A percentile compares a stretch with the other conserved stretches of the same genome.
Conservation (phyloP, 1,140 invertebrate species). For the Drosophila dunni region DNA sequence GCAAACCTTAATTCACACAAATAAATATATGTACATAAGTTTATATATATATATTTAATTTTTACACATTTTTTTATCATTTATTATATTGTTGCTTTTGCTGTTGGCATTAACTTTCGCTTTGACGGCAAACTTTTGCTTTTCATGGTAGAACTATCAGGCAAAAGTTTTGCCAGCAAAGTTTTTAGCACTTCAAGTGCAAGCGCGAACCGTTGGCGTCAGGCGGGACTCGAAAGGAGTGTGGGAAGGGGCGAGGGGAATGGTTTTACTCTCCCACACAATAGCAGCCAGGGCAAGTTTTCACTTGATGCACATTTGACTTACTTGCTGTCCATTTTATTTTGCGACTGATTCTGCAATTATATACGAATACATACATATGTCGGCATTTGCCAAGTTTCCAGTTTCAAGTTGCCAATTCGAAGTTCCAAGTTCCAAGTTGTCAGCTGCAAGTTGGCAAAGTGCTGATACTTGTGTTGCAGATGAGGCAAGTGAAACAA, state of each 20-base stretch:
- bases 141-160: constrained; percentile 69
- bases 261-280: not conserved
- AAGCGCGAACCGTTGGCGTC: constrained; percentile 28
- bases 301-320: constrained; percentile 68
- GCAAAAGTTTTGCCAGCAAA: constrained; percentile 66
- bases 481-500: constrained; percentile 29
- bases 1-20: constrained; percentile 43
- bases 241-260: not conserved
- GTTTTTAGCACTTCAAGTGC: constrained; percentile 79
- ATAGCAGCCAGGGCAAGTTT: constrained; percentile 61
- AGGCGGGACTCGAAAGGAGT: not conserved
- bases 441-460: not conserved
- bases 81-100: constrained; percentile 26
- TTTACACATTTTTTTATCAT: constrained; percentile 12
- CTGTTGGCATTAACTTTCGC: constrained; percentile 70
- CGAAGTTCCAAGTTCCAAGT: constrained; percentile 7
- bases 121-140: constrained; percentile 78
- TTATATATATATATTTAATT: constrained; percentile 33
- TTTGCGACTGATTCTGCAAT: constrained; percentile 74
- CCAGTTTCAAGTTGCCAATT: constrained; percentile 7
- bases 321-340: constrained; percentile 78
- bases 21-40: constrained; percentile 21
- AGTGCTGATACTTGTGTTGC: constrained; percentile 14
- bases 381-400: constrained; percentile 9
- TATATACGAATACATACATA: constrained; percentile 60